Evolutionary conservation across 2,113 vertebrate genomes (phyloP), one percentile per base, ranked within the genome.

Genomic region (Lophura nycthemera): DNA sequence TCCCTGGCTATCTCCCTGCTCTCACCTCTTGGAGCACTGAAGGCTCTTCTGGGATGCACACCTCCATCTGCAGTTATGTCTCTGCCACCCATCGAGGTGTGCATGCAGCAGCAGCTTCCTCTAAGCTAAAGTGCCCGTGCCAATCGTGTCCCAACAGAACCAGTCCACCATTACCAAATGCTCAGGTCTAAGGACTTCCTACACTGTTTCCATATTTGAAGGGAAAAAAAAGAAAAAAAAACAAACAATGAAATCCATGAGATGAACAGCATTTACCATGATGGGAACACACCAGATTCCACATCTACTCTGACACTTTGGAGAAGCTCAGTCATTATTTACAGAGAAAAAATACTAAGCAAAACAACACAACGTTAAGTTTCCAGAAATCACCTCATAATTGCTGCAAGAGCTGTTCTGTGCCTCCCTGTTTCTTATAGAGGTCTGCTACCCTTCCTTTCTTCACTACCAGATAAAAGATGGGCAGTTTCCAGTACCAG

Each of bases 171-270:
- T 52, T 56, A 25, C 64, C 86, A 52, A 64, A 30, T 0, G 2
- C 27, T 71, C 30, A 24, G 10, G 71, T 40, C 32, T 43, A 50
- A 16, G 10, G 38, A 11, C 38, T 84, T n/a, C 83, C 29, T 15
- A 32, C 24, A n/a, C 8, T 25, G 16, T 19, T 84, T 47, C 36
- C 32, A 5, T 12, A 38, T 32, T 43, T 38, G 5, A 24, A 13
- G 14, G 59, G 38, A 77, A 74, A 40, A n/a, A 70, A 73, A 42
- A 13, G 8, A n/a, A 74, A 25, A 88, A 43, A 43, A 43, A 24
- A 1, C 6, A 17, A 24, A 1, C 8, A 17, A 30, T 60, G 7
- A 54, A 77, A 77, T 38, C 43, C 8, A 22, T 43, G 10, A 0
- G 1, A 57, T 42, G 15, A 90, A 34, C 25, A 13, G 25, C 34